Base-by-base conservation (phyloP, 1,140 invertebrate genomes). In the Lepidotrigona ventralis region DNA sequence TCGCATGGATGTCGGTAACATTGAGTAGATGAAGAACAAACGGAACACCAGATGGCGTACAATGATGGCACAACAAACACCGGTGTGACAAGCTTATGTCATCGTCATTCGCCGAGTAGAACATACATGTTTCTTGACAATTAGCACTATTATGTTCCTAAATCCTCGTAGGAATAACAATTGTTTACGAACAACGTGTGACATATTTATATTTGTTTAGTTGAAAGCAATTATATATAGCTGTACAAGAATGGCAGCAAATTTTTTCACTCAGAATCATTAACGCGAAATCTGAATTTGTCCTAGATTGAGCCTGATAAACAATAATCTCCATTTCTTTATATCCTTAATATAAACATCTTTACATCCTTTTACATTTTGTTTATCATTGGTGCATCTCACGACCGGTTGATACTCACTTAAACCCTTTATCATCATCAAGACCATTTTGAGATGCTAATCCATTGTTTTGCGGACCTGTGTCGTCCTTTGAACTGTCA, bases 381-480 rank as follows among this genome's bases (percentile, higher is more conserved):
- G 33, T 33, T n/a, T n/a, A 33, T 33, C 33, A 1, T 26, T 21
- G 2, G 3, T 54, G 46, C 63, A n/a, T 6, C 46, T 54, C 14
- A 1, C 1, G 0, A n/a, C 6, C 6, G 1, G 46, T 26, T 17
- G 29, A 85, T 90, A 97, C 97, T 97, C 93, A 99, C 98, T 98
- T 98, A 93, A 98, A 98, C 83, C 96, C 97, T 95, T 98, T 98
- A 90, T 98, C 97, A 90, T 99, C 98, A 89, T 98, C 98, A 82
- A 96, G 94, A 88, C 95, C 95, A 92, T 95, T 95, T 90, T 94
- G 94, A 60, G 96, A 95, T 81, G 96, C 95, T 84, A 98, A 95
- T 73, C 98, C 98, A 94, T 99, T 99, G 92, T 97, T 96, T 91
- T 97, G 95, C 86, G 97, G 95, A 63, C 96, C 96, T 91, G 96